phyloP scores from a whole-genome alignment of 2,113 vertebrate genomes.

The Varanus komodoensis region DNA sequence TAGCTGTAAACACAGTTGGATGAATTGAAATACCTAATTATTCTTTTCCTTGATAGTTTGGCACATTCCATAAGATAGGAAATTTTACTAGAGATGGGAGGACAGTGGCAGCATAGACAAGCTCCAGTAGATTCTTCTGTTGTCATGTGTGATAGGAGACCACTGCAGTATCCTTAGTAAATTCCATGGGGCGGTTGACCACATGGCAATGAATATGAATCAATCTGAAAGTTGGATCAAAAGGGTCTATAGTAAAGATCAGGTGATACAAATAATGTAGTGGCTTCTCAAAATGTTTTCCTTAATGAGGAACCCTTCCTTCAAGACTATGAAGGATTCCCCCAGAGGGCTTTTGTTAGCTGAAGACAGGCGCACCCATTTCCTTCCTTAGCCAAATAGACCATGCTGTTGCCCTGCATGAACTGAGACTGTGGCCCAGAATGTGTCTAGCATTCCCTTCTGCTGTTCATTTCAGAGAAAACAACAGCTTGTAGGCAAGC shows the following conservation, averaged over 20 bases:
- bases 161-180: slow-evolving; percentile 24
- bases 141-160: neutral
- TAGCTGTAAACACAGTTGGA: neutral
- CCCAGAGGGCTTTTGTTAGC: neutral
- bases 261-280: slow-evolving; percentile 8
- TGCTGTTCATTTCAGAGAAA: neutral
- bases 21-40: neutral
- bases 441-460: neutral
- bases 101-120: neutral
- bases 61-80: neutral
- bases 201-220: neutral
- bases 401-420: neutral
- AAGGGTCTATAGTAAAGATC: fast-evolving
- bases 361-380: neutral
- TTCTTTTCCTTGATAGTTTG: neutral
- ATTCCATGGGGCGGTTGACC: neutral
- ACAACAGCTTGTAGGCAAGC: neutral
- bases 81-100: neutral
- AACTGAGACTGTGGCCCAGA: neutral
- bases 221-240: slow-evolving; percentile 17
- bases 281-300: neutral
- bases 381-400: neutral
- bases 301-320: neutral
- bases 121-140: neutral
- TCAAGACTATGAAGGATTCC: neutral